phyloP scores from a whole-genome alignment of 2,113 vertebrate genomes.

The Apteryx mantelli region DNA sequence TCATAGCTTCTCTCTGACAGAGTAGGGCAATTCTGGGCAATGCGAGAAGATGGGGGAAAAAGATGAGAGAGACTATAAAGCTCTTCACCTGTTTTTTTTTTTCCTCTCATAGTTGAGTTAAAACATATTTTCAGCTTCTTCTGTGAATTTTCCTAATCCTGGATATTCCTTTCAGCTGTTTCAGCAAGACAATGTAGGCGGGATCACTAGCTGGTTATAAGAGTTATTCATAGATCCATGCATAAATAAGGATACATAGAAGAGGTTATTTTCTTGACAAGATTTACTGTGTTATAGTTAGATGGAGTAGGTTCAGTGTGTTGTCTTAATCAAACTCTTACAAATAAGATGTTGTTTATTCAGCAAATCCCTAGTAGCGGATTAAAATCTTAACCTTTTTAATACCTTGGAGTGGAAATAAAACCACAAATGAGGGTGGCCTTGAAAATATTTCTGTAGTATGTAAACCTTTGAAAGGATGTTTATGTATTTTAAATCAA shows the following conservation, averaged over 20 bases:
- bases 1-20: neutral
- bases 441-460: neutral
- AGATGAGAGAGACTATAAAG: conserved; percentile 21
- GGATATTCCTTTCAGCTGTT: conserved; percentile 42
- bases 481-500: neutral
- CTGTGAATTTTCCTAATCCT: conserved; percentile 50
- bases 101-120: neutral
- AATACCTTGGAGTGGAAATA: neutral
- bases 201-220: conserved; percentile 36
- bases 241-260: conserved; percentile 43
- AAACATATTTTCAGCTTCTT: conserved; percentile 36
- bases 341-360: conserved; percentile 46
- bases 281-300: neutral
- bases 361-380: conserved; percentile 28
- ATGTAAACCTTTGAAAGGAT: neutral
- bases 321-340: conserved; percentile 6
- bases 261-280: conserved; percentile 51
- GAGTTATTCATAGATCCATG: neutral
- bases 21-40: neutral
- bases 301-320: neutral
- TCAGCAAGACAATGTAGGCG: conserved; percentile 33
- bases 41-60: conserved; percentile 6
- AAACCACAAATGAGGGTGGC: neutral
- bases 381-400: conserved; percentile 47
- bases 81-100: conserved; percentile 14